These are phyloP conservation scores for Ptychodera flava DNA, from an alignment of 35 echinoderm and acorn worm genomes.

Conservation along the genomic window DNA sequence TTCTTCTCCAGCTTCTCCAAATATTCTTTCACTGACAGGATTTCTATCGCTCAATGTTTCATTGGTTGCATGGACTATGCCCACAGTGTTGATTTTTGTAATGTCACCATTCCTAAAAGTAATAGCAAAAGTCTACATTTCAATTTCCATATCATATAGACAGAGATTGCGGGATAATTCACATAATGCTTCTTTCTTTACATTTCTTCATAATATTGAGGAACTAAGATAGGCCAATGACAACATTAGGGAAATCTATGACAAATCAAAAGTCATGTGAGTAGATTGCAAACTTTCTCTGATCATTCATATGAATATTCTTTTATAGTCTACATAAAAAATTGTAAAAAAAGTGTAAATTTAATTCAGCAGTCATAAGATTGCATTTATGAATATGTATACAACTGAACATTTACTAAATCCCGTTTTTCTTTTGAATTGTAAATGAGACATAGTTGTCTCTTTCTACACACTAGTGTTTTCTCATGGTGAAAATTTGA, in stretches of 20 bases:
- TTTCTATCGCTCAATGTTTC: slow-evolving; percentile 73
- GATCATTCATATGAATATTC: too few relatives aligned
- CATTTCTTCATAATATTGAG: not conserved
- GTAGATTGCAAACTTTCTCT: not conserved
- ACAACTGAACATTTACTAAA: too few relatives aligned
- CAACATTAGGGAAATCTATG: not conserved
- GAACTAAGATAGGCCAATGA: not conserved
- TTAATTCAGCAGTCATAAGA: too few relatives aligned
- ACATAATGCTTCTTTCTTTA: not conserved
- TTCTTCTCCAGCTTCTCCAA: slow-evolving; percentile 60
- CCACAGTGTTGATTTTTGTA: slow-evolving; percentile 47
- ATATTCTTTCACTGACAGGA: slow-evolving; percentile 68
- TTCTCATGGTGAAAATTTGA: too few relatives aligned
- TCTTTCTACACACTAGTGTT: too few relatives aligned
- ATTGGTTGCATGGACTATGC: slow-evolving; percentile 81
- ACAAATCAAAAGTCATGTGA: not conserved
- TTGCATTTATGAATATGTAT: too few relatives aligned
- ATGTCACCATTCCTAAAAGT: slow-evolving; percentile 73
- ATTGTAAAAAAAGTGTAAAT: too few relatives aligned
- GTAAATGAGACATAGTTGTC: too few relatives aligned
- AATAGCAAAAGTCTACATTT: not conserved
- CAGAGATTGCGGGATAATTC: not conserved
- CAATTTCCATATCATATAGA: not conserved
- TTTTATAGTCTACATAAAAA: too few relatives aligned
- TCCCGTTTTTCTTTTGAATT: too few relatives aligned